These are phyloP conservation scores for Dryobota labecula DNA, from an alignment of 2,888 invertebrate genomes.

Conservation along the genomic window DNA sequence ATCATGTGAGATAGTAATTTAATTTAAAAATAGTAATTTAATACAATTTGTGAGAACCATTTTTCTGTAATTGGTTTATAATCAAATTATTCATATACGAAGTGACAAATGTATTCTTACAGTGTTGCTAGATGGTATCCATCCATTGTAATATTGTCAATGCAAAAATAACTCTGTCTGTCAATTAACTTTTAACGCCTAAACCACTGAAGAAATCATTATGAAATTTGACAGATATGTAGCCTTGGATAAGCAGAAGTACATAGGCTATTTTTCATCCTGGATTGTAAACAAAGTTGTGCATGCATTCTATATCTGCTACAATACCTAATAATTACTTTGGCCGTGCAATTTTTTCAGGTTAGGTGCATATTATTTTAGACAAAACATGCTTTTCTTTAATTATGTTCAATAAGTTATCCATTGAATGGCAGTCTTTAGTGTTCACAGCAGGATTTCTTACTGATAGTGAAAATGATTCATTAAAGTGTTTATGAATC, in stretches of 20 bases:
- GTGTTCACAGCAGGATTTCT: neutral
- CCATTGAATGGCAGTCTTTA: neutral
- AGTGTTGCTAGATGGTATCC: neutral
- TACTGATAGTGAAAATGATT: neutral
- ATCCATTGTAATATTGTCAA: neutral
- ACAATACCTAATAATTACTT: neutral
- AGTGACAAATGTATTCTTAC: neutral
- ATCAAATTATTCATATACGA: neutral
- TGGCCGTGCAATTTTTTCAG: neutral
- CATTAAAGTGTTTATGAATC: neutral
- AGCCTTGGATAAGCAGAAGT: neutral
- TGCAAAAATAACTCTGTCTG: no score
- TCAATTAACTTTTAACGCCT: no score
- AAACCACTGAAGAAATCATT: neutral
- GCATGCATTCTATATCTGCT: neutral
- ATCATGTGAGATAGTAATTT: conserved; percentile 5
- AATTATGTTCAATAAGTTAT: neutral
- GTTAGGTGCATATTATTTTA: neutral
- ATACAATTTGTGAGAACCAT: neutral
- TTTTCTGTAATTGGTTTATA: conserved; percentile 1
- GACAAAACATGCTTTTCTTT: neutral
- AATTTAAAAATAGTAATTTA: conserved; percentile 24
- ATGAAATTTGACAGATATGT: neutral
- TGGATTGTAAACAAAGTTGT: neutral
- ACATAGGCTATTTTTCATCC: neutral